A percentile compares a stretch with the other conserved stretches of the same genome.
Conservation (phyloP, 1,140 invertebrate genomes). For the Pseudomyrmex flavicornis region DNA sequence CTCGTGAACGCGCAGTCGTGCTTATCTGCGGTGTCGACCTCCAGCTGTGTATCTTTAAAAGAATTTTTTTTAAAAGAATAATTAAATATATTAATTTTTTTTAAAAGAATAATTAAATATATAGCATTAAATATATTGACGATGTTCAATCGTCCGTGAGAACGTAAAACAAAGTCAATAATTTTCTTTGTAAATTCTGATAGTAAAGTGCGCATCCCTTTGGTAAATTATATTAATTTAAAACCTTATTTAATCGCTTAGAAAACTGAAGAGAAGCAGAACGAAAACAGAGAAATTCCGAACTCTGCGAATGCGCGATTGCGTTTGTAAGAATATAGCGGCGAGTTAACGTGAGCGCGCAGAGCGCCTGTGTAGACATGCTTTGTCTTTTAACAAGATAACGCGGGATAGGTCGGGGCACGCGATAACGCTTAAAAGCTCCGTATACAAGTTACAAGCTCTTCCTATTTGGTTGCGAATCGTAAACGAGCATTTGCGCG, state of each 20-base stretch:
- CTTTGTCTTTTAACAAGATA: conserved; percentile 39
- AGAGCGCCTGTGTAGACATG: background rate
- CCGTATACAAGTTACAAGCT: conserved; percentile 19
- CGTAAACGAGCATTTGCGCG: conserved; percentile 2
- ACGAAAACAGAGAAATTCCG: no score
- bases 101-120: background rate
- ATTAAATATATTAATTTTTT: conserved; percentile 4
- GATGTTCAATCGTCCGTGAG: conserved; percentile 1
- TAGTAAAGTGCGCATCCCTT: background rate
- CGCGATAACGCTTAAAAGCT: conserved; percentile 53
- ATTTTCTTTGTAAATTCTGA: background rate
- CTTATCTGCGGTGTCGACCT: background rate
- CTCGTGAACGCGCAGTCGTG: background rate
- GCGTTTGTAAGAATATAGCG: background rate
- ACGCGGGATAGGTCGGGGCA: conserved; percentile 28
- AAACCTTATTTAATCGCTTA: background rate
- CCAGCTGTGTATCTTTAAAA: background rate
- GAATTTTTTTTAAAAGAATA: no score
- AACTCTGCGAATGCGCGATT: no score
- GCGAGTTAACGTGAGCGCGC: conserved; percentile 12
- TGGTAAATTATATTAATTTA: background rate
- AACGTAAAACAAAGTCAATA: background rate
- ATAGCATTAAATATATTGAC: background rate
- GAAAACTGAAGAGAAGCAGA: background rate
- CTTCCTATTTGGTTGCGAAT: background rate